Conservation (phyloP, 2,113 vertebrate genomes). For the Xyrauchen texanus region DNA sequence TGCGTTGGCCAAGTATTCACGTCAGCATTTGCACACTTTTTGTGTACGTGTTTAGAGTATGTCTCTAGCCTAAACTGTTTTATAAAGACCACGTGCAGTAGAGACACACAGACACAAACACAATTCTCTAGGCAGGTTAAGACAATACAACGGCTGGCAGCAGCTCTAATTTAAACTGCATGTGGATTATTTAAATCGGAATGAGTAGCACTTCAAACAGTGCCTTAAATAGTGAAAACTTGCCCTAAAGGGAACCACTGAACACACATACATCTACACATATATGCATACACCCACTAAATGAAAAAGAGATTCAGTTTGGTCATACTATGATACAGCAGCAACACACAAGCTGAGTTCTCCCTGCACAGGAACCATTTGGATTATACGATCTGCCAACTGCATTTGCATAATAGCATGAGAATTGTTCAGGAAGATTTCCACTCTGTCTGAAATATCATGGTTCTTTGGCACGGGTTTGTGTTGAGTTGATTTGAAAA, state of each 20-base stretch:
- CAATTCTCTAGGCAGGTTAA: constrained; percentile 1
- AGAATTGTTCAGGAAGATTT: constrained; percentile 43
- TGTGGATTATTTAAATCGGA: constrained; percentile 38
- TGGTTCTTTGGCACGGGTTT: constrained; percentile 26
- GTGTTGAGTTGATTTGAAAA: background rate
- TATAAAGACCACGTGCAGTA: background rate
- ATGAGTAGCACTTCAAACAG: constrained; percentile 40
- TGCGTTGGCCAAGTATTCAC: background rate
- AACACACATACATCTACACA: constrained; percentile 3
- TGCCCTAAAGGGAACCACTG: background rate
- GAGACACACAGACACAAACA: constrained; percentile 19
- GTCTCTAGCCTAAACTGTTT: background rate
- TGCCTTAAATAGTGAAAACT: constrained; percentile 29
- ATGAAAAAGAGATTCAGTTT: background rate
- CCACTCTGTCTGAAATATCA: constrained; percentile 20
- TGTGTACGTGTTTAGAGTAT: no score
- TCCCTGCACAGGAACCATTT: constrained; percentile 39
- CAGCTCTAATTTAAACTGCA: constrained; percentile 27
- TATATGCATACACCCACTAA: background rate
- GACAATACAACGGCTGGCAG: background rate
- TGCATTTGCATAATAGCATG: constrained; percentile 46
- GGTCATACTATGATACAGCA: background rate
- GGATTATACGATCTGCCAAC: constrained; percentile 48
- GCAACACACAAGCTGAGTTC: background rate
- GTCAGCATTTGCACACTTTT: no score